These are phyloP conservation scores for Podocnemis expansa DNA, from an alignment of 2,113 vertebrate species.

Conservation along the genomic window DNA sequence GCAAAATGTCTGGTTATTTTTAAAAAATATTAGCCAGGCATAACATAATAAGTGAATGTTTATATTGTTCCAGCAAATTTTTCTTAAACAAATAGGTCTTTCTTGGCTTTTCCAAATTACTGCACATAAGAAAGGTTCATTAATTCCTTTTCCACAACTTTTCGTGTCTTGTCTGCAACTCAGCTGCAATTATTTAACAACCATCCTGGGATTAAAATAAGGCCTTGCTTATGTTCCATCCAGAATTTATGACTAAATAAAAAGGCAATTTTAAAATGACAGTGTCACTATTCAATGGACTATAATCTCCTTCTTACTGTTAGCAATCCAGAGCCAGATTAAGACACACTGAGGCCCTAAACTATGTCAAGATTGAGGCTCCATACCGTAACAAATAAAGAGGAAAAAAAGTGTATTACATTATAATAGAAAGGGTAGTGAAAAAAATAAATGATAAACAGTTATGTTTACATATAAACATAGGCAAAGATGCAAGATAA, in stretches of 20 bases:
- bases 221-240: background rate
- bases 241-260: background rate
- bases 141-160: background rate
- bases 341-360: no score
- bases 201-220: background rate
- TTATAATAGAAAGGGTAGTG: no score
- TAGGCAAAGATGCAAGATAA: no score
- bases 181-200: background rate
- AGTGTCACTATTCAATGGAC: background rate
- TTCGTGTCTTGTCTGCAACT: background rate
- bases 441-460: no score
- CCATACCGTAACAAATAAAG: no score
- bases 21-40: background rate
- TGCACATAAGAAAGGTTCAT: background rate
- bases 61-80: background rate
- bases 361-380: no score
- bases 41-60: background rate
- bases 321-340: background rate
- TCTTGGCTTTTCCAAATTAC: background rate
- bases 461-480: no score
- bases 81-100: background rate
- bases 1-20: background rate
- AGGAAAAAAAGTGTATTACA: no score
- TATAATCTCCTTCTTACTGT: background rate
- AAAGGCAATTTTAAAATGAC: background rate